Evolutionary conservation across 2,888 invertebrate species (phyloP).

Genomic region (Catonia carolina): DNA sequence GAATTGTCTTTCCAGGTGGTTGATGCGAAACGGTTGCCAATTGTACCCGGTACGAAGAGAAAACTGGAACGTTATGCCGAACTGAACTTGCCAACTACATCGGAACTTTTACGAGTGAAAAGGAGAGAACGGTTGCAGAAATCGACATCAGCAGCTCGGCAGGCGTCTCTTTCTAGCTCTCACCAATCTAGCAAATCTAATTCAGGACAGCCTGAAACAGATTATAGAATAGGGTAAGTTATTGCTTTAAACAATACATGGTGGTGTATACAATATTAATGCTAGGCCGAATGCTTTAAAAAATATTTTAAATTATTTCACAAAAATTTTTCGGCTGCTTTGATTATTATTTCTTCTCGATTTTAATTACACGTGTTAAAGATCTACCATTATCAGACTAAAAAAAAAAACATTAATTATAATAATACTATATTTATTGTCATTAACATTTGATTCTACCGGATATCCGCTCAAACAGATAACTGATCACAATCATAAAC

Average conservation of each 20-base stretch:
- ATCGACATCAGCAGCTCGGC: conserved; percentile 54
- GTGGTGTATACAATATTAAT: conserved; percentile 37
- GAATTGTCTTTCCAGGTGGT: conserved; percentile 31
- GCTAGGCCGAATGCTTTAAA: not conserved
- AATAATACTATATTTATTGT: no score
- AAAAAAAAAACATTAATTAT: no score
- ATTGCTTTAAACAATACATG: not conserved
- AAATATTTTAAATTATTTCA: not conserved
- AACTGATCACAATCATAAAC: no score
- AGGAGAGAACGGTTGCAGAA: conserved; percentile 53
- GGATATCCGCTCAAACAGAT: no score
- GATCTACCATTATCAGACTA: no score
- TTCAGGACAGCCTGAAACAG: conserved; percentile 6
- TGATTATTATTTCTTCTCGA: no score
- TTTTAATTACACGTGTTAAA: no score
- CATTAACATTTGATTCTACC: no score
- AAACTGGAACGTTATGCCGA: conserved; percentile 32
- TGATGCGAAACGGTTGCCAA: conserved; percentile 34
- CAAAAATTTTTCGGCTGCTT: no score
- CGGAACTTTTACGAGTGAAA: conserved; percentile 55
- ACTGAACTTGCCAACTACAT: conserved; percentile 51
- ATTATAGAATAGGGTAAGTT: conserved; percentile 14
- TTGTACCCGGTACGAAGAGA: conserved; percentile 27
- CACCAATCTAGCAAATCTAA: conserved; percentile 17
- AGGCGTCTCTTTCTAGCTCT: conserved; percentile 44